Evolutionary conservation across 2,888 invertebrate species (phyloP).

Genomic region (Pardosa pseudoannulata): DNA sequence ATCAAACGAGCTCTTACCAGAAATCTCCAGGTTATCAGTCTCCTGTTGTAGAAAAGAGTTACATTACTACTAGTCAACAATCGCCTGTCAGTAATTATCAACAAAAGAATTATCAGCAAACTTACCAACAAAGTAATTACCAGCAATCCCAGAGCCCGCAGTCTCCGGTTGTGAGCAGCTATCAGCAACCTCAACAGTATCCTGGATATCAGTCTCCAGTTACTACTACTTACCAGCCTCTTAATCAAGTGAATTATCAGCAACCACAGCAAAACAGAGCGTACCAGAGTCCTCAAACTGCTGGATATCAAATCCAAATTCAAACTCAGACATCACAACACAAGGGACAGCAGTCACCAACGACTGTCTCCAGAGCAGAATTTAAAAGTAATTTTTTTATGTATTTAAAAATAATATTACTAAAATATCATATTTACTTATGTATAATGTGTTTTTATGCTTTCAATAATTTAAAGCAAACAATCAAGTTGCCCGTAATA

Average conservation of each 20-base stretch:
- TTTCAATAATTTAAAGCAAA: too few species aligned
- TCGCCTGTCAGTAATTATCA: slow-evolving; percentile 24
- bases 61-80: neutral
- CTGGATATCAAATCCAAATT: neutral
- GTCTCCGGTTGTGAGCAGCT: neutral
- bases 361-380: slow-evolving; percentile 48
- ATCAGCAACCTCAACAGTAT: slow-evolving; percentile 24
- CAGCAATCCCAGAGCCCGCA: slow-evolving; percentile 16
- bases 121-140: slow-evolving; percentile 5
- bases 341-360: slow-evolving; percentile 6
- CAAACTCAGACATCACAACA: slow-evolving; percentile 16
- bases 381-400: slow-evolving; percentile 38
- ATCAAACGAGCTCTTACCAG: slow-evolving; percentile 35
- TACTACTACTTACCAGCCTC: slow-evolving; percentile 23
- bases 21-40: slow-evolving; percentile 51
- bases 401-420: too few species aligned
- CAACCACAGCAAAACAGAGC: neutral
- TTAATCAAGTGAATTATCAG: slow-evolving; percentile 45
- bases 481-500: too few species aligned
- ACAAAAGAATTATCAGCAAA: slow-evolving; percentile 5
- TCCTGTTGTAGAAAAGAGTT: slow-evolving; percentile 24
- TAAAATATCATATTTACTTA: too few species aligned
- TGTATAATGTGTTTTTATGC: too few species aligned
- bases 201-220: slow-evolving; percentile 29
- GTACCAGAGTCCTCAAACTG: slow-evolving; percentile 11